Evolutionary conservation across 2,888 invertebrate species (phyloP).

Genomic region (Epirrhoe alternata): DNA sequence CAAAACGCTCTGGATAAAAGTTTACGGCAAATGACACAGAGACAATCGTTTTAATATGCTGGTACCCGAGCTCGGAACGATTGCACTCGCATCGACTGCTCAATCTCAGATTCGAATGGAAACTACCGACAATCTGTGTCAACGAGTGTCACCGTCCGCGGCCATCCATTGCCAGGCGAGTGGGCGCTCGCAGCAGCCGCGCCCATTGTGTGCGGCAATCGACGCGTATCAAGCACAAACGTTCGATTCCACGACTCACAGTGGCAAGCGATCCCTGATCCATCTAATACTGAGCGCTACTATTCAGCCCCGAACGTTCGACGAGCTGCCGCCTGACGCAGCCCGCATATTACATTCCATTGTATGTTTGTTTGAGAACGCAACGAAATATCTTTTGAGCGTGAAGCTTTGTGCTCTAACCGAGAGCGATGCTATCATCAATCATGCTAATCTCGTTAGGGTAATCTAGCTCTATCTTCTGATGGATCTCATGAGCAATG

Average conservation of each 20-base stretch:
- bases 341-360: constrained; percentile 14
- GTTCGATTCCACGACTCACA: constrained; percentile 22
- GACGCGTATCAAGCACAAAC: constrained; percentile 16
- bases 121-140: constrained; percentile 16
- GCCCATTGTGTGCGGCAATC: constrained; percentile 30
- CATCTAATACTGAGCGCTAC: constrained; percentile 17
- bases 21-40: not conserved
- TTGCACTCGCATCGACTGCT: constrained; percentile 11
- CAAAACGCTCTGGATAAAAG: not conserved
- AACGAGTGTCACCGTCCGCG: constrained; percentile 4
- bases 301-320: constrained; percentile 28
- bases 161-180: constrained; percentile 24
- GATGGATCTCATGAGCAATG: constrained; percentile 29
- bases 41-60: not conserved
- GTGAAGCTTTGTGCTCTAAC: constrained; percentile 27
- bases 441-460: constrained; percentile 37
- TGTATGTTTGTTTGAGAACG: constrained; percentile 25
- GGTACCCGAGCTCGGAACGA: constrained; percentile 1
- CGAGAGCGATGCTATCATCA: constrained; percentile 30
- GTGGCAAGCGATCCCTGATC: constrained; percentile 16
- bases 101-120: constrained; percentile 10
- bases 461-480: constrained; percentile 34
- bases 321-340: constrained; percentile 8
- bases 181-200: constrained; percentile 13
- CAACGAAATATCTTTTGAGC: constrained; percentile 22